A percentile compares a stretch with the other conserved stretches of the same genome.
These are phyloP conservation scores for Geophilus truncorum DNA, from an alignment of 2,888 invertebrate species.

Conservation along the genomic window DNA sequence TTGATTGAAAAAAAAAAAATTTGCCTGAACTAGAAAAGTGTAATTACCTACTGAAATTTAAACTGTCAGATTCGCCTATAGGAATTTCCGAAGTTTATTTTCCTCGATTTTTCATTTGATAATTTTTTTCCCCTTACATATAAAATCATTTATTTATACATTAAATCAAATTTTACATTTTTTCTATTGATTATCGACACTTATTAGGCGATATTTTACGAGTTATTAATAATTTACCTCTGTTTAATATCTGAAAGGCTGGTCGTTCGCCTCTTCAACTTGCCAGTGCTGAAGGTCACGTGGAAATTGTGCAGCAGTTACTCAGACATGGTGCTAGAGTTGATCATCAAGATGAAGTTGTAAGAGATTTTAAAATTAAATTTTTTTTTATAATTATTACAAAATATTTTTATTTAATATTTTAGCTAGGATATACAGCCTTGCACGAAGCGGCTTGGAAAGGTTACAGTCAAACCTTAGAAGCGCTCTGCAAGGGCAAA, in stretches of 20 bases:
- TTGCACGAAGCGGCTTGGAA: slow-evolving; percentile 94
- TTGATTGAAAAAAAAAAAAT: neutral
- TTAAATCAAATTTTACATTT: neutral
- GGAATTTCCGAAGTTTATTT: neutral
- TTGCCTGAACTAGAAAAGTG: neutral
- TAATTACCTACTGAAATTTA: neutral
- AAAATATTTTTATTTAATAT: too few species aligned
- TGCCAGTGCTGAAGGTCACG: slow-evolving; percentile 76
- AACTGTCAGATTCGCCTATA: neutral
- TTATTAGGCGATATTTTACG: too few species aligned
- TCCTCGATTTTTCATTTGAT: neutral
- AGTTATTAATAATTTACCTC: neutral
- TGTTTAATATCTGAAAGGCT: slow-evolving; percentile 52
- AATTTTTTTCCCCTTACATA: neutral
- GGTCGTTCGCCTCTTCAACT: slow-evolving; percentile 71
- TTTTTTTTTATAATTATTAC: neutral
- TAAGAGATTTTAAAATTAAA: slow-evolving; percentile 46
- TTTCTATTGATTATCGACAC: neutral
- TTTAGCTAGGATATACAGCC: slow-evolving; percentile 87
- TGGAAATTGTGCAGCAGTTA: slow-evolving; percentile 65
- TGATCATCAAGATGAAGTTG: slow-evolving; percentile 70
- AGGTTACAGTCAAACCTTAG: slow-evolving; percentile 80
- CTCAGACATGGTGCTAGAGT: slow-evolving; percentile 63
- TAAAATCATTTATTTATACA: neutral
- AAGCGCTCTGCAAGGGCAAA: slow-evolving; percentile 63